A percentile compares a stretch with the other conserved stretches of the same genome.
phyloP scores from a whole-genome alignment of 2,888 invertebrate genomes.

The Napeogenes inachia region DNA sequence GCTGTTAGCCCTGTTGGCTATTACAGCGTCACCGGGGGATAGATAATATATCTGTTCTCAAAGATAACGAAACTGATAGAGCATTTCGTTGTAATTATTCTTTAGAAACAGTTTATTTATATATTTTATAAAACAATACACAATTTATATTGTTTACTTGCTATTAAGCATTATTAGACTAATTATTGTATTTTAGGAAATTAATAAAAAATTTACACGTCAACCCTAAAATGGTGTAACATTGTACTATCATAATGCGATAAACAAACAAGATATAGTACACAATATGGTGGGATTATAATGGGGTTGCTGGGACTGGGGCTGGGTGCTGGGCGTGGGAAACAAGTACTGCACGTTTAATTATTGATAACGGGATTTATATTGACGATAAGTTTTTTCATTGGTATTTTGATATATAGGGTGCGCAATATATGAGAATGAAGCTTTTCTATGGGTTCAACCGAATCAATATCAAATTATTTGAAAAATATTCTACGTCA shows the following conservation, averaged over 20 bases:
- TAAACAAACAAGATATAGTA: constrained; percentile 22
- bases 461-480: background rate
- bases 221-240: background rate
- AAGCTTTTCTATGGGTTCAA: background rate
- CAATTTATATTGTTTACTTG: too few species aligned
- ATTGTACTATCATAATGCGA: constrained; percentile 7
- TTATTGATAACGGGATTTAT: constrained; percentile 31
- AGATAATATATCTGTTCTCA: background rate
- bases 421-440: background rate
- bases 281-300: constrained; percentile 24
- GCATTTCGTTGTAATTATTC: background rate
- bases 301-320: constrained; percentile 9
- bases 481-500: too few species aligned
- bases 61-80: background rate
- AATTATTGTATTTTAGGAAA: constrained; percentile 1
- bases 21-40: too few species aligned
- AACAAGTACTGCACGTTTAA: constrained; percentile 22
- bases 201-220: background rate
- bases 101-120: too few species aligned
- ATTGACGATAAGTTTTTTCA: constrained; percentile 21
- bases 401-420: constrained; percentile 1
- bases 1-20: too few species aligned
- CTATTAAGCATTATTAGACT: too few species aligned
- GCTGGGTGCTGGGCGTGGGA: constrained; percentile 25
- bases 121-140: too few species aligned